phyloP scores from a whole-genome alignment of 1,140 invertebrate species.

The Bombus cullumanus region DNA sequence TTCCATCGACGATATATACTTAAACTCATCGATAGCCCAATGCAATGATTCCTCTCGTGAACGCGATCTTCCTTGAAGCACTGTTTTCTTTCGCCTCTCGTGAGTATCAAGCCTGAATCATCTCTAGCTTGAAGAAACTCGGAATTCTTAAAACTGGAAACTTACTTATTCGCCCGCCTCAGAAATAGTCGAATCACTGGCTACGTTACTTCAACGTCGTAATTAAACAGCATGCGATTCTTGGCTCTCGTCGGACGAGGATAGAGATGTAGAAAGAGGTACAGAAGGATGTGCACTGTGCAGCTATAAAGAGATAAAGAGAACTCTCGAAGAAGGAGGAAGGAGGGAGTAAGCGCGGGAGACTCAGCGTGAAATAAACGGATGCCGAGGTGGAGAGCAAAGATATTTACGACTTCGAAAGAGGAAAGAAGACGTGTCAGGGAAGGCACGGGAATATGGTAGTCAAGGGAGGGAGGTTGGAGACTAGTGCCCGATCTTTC shows the following conservation, averaged over 20 bases:
- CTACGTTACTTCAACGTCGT: constrained; percentile 41
- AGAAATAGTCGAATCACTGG: constrained; percentile 22
- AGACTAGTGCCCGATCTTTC: constrained; percentile 34
- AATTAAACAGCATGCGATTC: constrained; percentile 48
- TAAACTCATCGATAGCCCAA: no score
- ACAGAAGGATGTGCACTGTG: background rate
- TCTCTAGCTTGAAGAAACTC: background rate
- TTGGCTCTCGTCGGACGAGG: background rate
- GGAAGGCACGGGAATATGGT: background rate
- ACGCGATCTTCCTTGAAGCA: background rate
- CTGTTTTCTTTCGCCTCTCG: background rate
- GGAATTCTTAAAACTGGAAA: constrained; percentile 28
- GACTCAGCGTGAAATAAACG: constrained; percentile 37
- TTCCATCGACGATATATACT: no score
- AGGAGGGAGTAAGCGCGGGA: background rate
- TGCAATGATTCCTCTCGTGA: no score
- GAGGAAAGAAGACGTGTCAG: constrained; percentile 34
- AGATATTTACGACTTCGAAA: constrained; percentile 68
- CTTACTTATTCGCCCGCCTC: constrained; percentile 5
- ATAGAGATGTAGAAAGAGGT: background rate
- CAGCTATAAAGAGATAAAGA: background rate
- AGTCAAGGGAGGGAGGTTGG: background rate
- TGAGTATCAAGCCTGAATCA: background rate
- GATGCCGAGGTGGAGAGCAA: constrained; percentile 15
- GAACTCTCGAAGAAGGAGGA: no score